A percentile compares a stretch with the other conserved stretches of the same genome.
Conservation (phyloP, 1,140 invertebrate genomes). For the Drosophila subpulchrella region DNA sequence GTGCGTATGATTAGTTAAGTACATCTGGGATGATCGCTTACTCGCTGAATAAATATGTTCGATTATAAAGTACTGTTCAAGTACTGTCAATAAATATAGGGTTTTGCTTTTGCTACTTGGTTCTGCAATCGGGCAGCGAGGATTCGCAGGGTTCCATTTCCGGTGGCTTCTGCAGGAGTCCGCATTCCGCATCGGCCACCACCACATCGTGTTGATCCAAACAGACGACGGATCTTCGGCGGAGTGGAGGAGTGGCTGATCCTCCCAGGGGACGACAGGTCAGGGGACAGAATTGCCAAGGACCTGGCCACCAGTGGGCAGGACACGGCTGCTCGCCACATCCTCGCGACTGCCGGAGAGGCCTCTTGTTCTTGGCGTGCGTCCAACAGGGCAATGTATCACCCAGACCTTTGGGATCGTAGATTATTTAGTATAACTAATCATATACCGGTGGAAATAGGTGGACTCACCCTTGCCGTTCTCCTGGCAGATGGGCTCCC, state of each 20-base stretch:
- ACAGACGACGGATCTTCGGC: slow-evolving; percentile 90
- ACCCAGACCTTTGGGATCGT: slow-evolving; percentile 84
- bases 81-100: slow-evolving; percentile 46
- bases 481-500: slow-evolving; percentile 88
- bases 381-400: slow-evolving; percentile 89
- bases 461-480: slow-evolving; percentile 85
- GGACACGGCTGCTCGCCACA: slow-evolving; percentile 91
- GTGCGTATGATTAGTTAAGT: slow-evolving; percentile 24
- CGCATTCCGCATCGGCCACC: slow-evolving; percentile 89
- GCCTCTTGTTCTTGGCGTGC: slow-evolving; percentile 86
- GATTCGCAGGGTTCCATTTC: slow-evolving; percentile 88
- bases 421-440: not conserved
- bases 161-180: slow-evolving; percentile 86
- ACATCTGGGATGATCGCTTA: slow-evolving; percentile 33
- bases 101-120: slow-evolving; percentile 2
- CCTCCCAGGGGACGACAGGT: slow-evolving; percentile 86
- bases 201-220: slow-evolving; percentile 89
- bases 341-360: slow-evolving; percentile 86
- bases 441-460: not conserved
- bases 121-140: slow-evolving; percentile 86
- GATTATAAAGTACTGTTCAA: slow-evolving; percentile 5
- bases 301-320: slow-evolving; percentile 91
- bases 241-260: slow-evolving; percentile 84
- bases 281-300: slow-evolving; percentile 92
- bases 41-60: slow-evolving; percentile 45